phyloP scores from a whole-genome alignment of 2,888 invertebrate genomes.

The Nysson spinosus region DNA sequence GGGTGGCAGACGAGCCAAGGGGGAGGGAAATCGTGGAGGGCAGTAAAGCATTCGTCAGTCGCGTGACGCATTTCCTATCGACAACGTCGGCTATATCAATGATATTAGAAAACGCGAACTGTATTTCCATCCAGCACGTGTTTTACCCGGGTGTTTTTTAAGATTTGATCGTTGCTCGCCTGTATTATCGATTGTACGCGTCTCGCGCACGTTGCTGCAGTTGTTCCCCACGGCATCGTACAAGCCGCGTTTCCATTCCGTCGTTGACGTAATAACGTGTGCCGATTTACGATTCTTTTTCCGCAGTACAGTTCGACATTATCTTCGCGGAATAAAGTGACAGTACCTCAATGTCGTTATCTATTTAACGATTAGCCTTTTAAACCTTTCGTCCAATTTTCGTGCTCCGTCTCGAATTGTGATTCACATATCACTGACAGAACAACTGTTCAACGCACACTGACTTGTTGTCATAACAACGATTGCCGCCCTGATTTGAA shows the following conservation, averaged over 20 bases:
- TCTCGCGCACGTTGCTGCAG: slow-evolving; percentile 50
- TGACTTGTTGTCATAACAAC: background rate
- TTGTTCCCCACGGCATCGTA: slow-evolving; percentile 40
- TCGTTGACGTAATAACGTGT: slow-evolving; percentile 9
- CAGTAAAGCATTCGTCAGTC: slow-evolving; percentile 66
- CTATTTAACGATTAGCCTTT: too few relatives aligned
- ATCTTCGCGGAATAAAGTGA: background rate
- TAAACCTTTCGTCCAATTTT: background rate
- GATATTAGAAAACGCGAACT: slow-evolving; percentile 26
- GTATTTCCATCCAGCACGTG: slow-evolving; percentile 44
- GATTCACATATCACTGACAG: slow-evolving; percentile 7
- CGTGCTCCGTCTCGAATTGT: slow-evolving; percentile 36
- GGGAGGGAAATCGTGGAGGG: slow-evolving; percentile 59
- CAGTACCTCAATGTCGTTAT: background rate
- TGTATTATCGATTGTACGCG: slow-evolving; percentile 59
- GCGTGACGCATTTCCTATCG: slow-evolving; percentile 65
- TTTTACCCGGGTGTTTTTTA: slow-evolving; percentile 31
- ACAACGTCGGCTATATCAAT: slow-evolving; percentile 47
- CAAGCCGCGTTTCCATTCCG: slow-evolving; percentile 5
- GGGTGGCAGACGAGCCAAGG: slow-evolving; percentile 37
- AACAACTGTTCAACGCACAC: background rate
- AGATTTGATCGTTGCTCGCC: slow-evolving; percentile 33
- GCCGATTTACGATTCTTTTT: slow-evolving; percentile 5
- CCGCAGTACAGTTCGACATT: background rate
- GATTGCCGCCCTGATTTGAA: too few relatives aligned